Base-by-base conservation (phyloP, 2,113 vertebrate species). In the Crotalus viridis region DNA sequence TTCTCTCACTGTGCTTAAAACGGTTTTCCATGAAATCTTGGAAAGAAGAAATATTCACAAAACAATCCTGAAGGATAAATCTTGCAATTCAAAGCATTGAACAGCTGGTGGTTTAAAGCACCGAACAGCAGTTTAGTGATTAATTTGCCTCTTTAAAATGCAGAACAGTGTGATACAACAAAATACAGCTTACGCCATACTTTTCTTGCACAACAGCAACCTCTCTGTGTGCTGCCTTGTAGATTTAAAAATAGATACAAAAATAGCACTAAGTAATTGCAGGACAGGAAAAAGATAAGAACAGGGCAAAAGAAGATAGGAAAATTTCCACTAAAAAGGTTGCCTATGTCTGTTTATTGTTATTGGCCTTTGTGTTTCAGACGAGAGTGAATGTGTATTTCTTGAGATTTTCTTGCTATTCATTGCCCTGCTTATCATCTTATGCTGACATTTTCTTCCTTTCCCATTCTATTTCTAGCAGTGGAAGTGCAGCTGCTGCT, bases 61-160 rank as follows among this genome's bases (percentile, higher is more conserved):
- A 96, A 95, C 74, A 94, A 95, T 96, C 97, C 95, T 94, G 92
- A 95, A 97, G 96, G 95, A 97, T 98, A 97, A 97, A 97, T 98
- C 97, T 97, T 97, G 95, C 96, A 96, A 96, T 96, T 96, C 96
- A 97, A 97, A 97, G 95, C 15, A 17, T 81, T 57, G 96, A 98
- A 97, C 97, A 98, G 97, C 97, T 98, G 97, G 97, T 94, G 96
- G 91, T 97, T 98, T 97, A 97, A 97, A 97, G 94, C 96, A 95
- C 87, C 91, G 94, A 97, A 97, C 95, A 97, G 94, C 96, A 97
- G 96, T 97, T 97, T 97, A 96, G 94, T 96, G 96, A 97, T 97
- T 97, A 97, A 98, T 97, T 96, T 94, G 96, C 95, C 95, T 96
- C 94, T 97, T 97, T 97, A 97, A 98, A 97, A 97, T 97, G 96